These are phyloP conservation scores for Drosophila subquinaria DNA, from an alignment of 2,888 invertebrate genomes.

Conservation along the genomic window DNA sequence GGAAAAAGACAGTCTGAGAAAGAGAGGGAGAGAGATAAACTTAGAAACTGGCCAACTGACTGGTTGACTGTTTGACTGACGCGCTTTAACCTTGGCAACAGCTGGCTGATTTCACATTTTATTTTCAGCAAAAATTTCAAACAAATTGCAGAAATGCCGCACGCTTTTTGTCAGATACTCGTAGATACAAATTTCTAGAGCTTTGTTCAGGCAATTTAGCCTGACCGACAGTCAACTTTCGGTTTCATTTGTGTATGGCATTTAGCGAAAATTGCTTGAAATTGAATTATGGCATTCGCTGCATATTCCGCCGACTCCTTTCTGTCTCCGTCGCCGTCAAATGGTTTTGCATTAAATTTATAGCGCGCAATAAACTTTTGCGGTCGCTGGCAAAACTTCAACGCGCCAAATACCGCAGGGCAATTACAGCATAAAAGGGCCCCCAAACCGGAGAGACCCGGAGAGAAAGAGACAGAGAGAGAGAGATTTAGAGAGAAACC, in stretches of 20 bases:
- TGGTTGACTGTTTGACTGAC: constrained; percentile 24
- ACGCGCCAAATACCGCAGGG: constrained; percentile 74
- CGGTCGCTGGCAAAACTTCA: constrained; percentile 70
- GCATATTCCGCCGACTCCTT: constrained; percentile 52
- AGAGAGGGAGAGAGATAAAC: not conserved
- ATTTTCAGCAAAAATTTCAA: constrained; percentile 27
- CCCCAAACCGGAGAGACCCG: not conserved
- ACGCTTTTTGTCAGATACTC: not conserved
- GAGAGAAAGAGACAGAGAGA: not conserved
- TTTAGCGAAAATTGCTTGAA: constrained; percentile 57
- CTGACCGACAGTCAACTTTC: constrained; percentile 43
- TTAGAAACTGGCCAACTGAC: constrained; percentile 36
- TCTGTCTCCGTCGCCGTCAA: constrained; percentile 61
- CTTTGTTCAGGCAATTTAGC: not conserved
- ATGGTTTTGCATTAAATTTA: constrained; percentile 78
- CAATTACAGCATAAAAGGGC: constrained; percentile 64
- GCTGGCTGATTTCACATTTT: constrained; percentile 39
- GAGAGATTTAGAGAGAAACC: constrained; percentile 5
- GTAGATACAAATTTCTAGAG: constrained; percentile 19
- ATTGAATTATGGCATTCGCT: constrained; percentile 71
- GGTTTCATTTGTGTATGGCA: constrained; percentile 51
- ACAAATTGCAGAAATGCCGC: constrained; percentile 38
- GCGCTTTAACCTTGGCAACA: constrained; percentile 45
- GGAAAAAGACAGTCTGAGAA: not conserved
- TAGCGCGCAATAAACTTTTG: constrained; percentile 76